Base-by-base conservation (phyloP, 2,797 vertebrate species). In the Rhinella marina region DNA sequence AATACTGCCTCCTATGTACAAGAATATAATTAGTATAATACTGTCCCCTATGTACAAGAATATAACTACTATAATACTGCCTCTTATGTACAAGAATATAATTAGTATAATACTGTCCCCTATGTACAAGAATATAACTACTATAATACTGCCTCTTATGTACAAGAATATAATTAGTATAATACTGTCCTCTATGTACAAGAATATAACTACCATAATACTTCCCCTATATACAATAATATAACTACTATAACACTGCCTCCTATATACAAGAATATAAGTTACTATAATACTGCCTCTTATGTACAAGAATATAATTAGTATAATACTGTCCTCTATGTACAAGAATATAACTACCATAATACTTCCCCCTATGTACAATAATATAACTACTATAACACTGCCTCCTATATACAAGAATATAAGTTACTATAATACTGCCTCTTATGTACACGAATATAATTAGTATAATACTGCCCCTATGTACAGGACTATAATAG, bases 221-320 rank as follows among this genome's bases (percentile, higher is more conserved):
- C 70, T 48, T 17, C 68, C 9, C 68, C 68, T 70, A 16, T 70
- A 7, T 29, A 70, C 70, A 75, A 75, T 41, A 75, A 75, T 75
- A 75, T 75, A 75, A 75, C 72, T 75, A 50, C 41, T 75, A 50
- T 75, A 75, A 75, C n/a, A 75, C 72, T n/a, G 72, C 70, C 32
- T 12, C 70, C 70, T 73, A 41, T 73, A 10, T 48, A 73, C 70
- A 73, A 48, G 32, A 73, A 48, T 73, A 73, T 73, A 73, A 73
- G n/a, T n/a, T 62, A 62, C 59, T 62, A 62, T 62, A 62, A 2
- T 62, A 62, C 59, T 23, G 59, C 52, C 21, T 9, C 59, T 0
- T 62, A 21, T 62, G 19, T 62, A 62, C 59, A 41, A 0, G 32
- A 5, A 66, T 66, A 66, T 66, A 66, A 66, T n/a, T 66, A 66